Conservation (phyloP, 2,113 vertebrate genomes). For the Sorex fumeus region DNA sequence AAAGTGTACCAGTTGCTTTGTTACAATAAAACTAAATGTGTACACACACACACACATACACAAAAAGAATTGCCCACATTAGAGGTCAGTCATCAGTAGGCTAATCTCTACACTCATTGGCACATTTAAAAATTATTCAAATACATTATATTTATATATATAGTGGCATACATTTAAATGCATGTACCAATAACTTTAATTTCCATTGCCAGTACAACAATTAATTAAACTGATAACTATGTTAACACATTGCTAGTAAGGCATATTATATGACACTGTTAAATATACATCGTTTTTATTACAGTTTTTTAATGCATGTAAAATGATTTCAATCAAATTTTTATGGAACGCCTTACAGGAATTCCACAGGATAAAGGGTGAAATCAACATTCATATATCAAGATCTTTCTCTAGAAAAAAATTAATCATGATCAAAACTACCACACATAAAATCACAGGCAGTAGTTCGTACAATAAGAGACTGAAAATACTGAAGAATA, state of each 20-base stretch:
- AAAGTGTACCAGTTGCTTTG: no score
- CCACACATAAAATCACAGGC: not conserved
- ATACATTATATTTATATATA: no score
- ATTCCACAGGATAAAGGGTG: not conserved
- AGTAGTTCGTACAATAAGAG: not conserved
- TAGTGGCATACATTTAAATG: no score
- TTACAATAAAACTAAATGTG: conserved; percentile 97
- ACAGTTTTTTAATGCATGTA: not conserved
- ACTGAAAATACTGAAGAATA: not conserved
- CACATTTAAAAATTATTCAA: not conserved
- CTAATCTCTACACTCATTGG: not conserved
- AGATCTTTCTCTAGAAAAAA: conserved; percentile 23
- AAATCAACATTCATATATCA: not conserved
- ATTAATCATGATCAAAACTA: not conserved
- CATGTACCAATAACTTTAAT: not conserved
- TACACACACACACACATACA: no score
- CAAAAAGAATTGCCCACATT: no score
- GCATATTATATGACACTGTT: not conserved
- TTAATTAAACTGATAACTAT: not conserved
- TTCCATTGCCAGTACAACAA: not conserved
- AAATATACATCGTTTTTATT: not conserved
- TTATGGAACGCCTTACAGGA: not conserved
- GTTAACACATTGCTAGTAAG: not conserved
- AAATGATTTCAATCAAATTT: not conserved
- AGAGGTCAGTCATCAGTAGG: no score